Conservation (phyloP, 2,113 vertebrate species). For the Zosterops hypoxanthus region DNA sequence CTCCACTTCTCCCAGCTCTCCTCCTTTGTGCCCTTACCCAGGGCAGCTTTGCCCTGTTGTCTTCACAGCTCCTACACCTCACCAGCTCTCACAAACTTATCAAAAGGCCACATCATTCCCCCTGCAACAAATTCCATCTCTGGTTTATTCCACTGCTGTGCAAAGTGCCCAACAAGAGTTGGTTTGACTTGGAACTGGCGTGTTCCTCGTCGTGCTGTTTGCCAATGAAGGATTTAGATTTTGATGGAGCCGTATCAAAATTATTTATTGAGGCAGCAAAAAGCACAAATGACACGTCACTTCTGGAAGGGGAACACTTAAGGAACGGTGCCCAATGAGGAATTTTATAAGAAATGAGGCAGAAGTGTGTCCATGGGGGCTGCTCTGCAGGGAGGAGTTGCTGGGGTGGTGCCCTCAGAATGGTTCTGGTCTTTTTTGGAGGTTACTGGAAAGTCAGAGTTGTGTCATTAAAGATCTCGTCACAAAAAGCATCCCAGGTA, state of each 20-base stretch:
- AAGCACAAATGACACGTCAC: fast-evolving
- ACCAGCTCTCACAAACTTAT: background rate
- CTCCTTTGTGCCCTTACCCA: background rate
- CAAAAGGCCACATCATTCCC: background rate
- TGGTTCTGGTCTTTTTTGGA: background rate
- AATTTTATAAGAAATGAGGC: background rate
- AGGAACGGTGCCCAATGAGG: background rate
- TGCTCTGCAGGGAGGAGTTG: background rate
- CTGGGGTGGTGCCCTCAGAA: background rate
- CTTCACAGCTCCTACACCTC: background rate
- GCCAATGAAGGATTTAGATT: background rate
- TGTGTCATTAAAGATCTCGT: background rate
- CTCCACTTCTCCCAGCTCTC: background rate
- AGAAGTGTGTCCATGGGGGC: background rate
- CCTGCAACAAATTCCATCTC: background rate
- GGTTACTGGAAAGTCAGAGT: background rate
- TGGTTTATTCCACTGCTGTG: background rate
- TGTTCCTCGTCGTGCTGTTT: background rate
- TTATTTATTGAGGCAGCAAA: slow-evolving; percentile 14
- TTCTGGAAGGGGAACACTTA: background rate
- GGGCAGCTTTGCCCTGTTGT: background rate
- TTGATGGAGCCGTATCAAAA: background rate
- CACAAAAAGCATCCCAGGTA: background rate
- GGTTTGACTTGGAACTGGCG: fast-evolving
- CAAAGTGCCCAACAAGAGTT: background rate